Evolutionary conservation across 2,888 invertebrate genomes (phyloP), one percentile per base, ranked within the genome.

Genomic region (Pachycephus smyrnensis): DNA sequence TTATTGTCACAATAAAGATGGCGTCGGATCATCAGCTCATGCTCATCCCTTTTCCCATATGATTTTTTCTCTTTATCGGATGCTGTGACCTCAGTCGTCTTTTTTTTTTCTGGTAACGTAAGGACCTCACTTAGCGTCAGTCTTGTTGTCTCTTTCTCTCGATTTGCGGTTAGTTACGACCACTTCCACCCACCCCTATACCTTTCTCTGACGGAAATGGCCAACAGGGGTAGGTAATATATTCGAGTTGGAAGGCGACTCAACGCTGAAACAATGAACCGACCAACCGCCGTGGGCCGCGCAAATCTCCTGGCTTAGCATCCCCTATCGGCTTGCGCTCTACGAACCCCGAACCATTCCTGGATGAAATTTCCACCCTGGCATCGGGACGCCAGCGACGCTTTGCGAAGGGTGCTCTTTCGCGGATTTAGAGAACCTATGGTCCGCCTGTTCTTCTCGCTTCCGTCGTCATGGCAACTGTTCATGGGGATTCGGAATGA

Each of bases 191-290:
- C 40, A 40, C 40, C 40, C 40, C 40, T 40, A 40, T 40, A 15
- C 40, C 40, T 40, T 15, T 40, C 40, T 15, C 15, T 15, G 40
- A 40, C 40, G 40, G 40, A 40, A 40, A 40, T 40, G 40, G 40
- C 15, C 40, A 40, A 1, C 40, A 15, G 15, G 69, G 32, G 32
- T 69, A 69, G 75, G 75, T 78, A 75, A 78, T 75, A 75, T 76
- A 78, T 78, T 78, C 78, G 68, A 68, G 73, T 40, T 73, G 35
- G 77, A 75, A 73, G 75, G 75, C 75, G 78, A 78, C 73, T 75
- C 75, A 75, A 68, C 85, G 89, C 87, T 89, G 90, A 91, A 91
- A 91, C 90, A 91, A 91, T 91, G 90, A 91, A 90, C 90, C 90
- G 85, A 91, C 90, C 91, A 91, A 91, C 90, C 91, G 84, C 83